Evolutionary conservation across 2,888 invertebrate species (phyloP).

Genomic region (Tubiluchus corallicola): DNA sequence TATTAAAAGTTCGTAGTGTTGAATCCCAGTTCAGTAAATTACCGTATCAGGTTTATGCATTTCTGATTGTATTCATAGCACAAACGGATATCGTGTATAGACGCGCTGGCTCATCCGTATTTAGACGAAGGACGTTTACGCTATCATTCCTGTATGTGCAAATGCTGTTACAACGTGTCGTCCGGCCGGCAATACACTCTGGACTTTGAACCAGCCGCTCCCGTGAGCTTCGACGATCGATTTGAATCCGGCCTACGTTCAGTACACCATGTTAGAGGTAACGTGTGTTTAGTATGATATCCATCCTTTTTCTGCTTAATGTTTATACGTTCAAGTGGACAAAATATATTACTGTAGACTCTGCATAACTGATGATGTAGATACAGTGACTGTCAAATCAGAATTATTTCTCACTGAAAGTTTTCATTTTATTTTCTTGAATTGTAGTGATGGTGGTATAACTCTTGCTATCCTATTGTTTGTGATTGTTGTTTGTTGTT

Average conservation of each 20-base stretch:
- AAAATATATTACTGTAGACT: no score
- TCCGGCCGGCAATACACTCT: conserved; percentile 62
- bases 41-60: neutral
- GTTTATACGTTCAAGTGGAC: no score
- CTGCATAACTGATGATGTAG: no score
- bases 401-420: neutral
- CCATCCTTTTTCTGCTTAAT: no score
- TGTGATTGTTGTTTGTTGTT: conserved; percentile 14
- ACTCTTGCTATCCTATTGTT: neutral
- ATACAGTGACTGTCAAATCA: no score
- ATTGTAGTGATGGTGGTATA: neutral
- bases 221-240: conserved; percentile 76
- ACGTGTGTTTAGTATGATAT: no score
- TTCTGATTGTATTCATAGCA: conserved; percentile 37
- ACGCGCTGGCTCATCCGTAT: conserved; percentile 91
- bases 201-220: conserved; percentile 79
- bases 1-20: no score
- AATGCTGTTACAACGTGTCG: conserved; percentile 68
- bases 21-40: neutral
- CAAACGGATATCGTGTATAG: conserved; percentile 80
- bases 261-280: conserved; percentile 87
- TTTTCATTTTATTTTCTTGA: neutral
- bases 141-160: conserved; percentile 99
- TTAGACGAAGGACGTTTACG: conserved; percentile 91
- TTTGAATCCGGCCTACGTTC: conserved; percentile 90